Percentiles rank a stretch among this genome's conserved stretches.
Conservation (phyloP, 2,888 invertebrate species). For the Apodemia zela region DNA sequence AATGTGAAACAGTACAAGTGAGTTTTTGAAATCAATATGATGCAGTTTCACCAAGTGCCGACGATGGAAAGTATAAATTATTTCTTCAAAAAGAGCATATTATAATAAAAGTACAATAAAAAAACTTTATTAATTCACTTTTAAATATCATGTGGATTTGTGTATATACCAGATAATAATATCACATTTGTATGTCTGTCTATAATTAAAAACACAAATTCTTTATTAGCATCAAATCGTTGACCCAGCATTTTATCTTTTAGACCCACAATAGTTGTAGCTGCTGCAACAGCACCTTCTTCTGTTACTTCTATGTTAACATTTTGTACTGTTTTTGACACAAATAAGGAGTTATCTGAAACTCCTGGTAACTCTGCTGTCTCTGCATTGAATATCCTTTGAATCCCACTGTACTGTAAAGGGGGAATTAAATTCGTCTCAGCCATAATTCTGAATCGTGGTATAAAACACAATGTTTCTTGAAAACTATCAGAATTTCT, state of each 20-base stretch:
- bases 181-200: constrained; percentile 81
- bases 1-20: no score
- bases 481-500: constrained; percentile 58
- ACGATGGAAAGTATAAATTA: no score
- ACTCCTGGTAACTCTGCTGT: constrained; percentile 82
- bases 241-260: constrained; percentile 70
- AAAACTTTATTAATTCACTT: constrained; percentile 27
- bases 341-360: constrained; percentile 73
- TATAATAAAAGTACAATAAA: no score
- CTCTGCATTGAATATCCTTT: constrained; percentile 80
- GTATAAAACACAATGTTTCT: constrained; percentile 81
- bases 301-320: constrained; percentile 87
- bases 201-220: constrained; percentile 84
- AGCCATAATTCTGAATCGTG: constrained; percentile 80
- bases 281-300: constrained; percentile 86
- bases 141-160: constrained; percentile 48
- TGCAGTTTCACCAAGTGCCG: no score
- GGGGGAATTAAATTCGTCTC: constrained; percentile 63
- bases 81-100: no score
- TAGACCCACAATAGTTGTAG: constrained; percentile 75
- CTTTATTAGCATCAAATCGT: constrained; percentile 82
- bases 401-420: constrained; percentile 80
- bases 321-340: constrained; percentile 84
- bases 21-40: no score
- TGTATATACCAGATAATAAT: constrained; percentile 82